These are phyloP conservation scores for Dendroctonus ponderosae DNA, from an alignment of 1,140 invertebrate genomes.

Conservation along the genomic window DNA sequence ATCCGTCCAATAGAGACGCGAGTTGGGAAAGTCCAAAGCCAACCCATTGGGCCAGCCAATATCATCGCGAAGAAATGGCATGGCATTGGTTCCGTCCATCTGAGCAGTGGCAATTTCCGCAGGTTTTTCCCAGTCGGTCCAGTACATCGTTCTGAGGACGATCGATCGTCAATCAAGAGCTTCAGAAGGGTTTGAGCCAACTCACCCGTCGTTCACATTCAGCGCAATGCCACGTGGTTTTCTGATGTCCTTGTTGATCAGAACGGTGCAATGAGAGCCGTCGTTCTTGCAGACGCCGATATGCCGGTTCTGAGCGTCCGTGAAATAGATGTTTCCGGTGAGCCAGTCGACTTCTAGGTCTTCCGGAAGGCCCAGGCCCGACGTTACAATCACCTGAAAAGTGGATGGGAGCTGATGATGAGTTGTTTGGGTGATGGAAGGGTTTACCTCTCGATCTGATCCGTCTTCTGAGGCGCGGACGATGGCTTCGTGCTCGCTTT, in stretches of 20 bases:
- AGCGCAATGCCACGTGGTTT: constrained; percentile 65
- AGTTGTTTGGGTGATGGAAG: neutral
- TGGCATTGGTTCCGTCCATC: constrained; percentile 75
- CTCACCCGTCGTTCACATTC: constrained; percentile 61
- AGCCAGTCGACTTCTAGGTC: constrained; percentile 81
- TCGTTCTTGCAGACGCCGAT: constrained; percentile 73
- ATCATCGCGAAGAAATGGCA: constrained; percentile 63
- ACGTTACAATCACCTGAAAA: constrained; percentile 55
- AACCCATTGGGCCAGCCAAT: constrained; percentile 86
- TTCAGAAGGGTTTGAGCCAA: neutral
- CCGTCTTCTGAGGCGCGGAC: constrained; percentile 59
- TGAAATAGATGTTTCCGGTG: constrained; percentile 78
- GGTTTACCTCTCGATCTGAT: constrained; percentile 53
- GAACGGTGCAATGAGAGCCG: constrained; percentile 61
- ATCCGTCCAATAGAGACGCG: constrained; percentile 78
- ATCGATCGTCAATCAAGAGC: too few relatives aligned
- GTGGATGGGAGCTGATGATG: neutral
- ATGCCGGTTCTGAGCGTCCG: constrained; percentile 66
- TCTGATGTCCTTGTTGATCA: constrained; percentile 58
- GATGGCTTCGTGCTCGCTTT: constrained; percentile 65
- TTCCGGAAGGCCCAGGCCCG: constrained; percentile 70
- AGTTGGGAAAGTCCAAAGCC: constrained; percentile 80
- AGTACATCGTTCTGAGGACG: constrained; percentile 69
- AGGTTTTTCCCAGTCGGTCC: constrained; percentile 78
- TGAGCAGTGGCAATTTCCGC: constrained; percentile 73